Percentiles rank a stretch among this genome's conserved stretches.
phyloP scores from a whole-genome alignment of 1,140 invertebrate genomes.

The Drosophila navojoa region DNA sequence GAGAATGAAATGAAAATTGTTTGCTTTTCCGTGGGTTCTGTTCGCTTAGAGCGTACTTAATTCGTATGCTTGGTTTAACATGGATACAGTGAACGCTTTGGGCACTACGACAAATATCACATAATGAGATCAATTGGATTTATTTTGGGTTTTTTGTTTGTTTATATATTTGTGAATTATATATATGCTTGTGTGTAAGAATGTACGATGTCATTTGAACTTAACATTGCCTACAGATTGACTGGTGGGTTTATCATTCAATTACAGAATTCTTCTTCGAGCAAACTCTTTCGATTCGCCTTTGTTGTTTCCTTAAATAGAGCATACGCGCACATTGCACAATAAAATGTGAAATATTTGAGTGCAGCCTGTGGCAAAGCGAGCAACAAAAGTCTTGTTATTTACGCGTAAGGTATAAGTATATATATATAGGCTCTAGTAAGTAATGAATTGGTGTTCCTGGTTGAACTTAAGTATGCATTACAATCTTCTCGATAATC shows the following conservation, averaged over 20 bases:
- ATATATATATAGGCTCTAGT: constrained; percentile 3
- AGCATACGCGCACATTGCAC: background rate
- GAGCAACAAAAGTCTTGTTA: constrained; percentile 7
- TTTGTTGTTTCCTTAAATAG: background rate
- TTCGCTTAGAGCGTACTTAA: constrained; percentile 66
- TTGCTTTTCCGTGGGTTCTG: constrained; percentile 16
- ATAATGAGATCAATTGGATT: constrained; percentile 82
- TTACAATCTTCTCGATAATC: constrained; percentile 10
- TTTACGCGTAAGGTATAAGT: constrained; percentile 1
- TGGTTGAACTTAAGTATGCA: constrained; percentile 9
- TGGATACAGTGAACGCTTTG: constrained; percentile 78
- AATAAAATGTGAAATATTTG: constrained; percentile 7
- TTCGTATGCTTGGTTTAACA: constrained; percentile 63
- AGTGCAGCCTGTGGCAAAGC: constrained; percentile 3
- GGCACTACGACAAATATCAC: constrained; percentile 82
- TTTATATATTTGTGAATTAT: constrained; percentile 17
- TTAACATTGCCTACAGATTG: constrained; percentile 53
- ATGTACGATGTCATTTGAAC: constrained; percentile 56
- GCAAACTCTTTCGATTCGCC: constrained; percentile 17
- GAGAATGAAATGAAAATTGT: background rate
- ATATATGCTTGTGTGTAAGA: constrained; percentile 40
- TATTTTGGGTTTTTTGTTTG: constrained; percentile 60
- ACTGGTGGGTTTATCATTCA: constrained; percentile 55
- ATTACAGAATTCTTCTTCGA: constrained; percentile 17
- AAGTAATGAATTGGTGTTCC: constrained; percentile 23